A percentile compares a stretch with the other conserved stretches of the same genome.
Conservation (phyloP, 1,140 invertebrate species). For the Drosophila dunni region DNA sequence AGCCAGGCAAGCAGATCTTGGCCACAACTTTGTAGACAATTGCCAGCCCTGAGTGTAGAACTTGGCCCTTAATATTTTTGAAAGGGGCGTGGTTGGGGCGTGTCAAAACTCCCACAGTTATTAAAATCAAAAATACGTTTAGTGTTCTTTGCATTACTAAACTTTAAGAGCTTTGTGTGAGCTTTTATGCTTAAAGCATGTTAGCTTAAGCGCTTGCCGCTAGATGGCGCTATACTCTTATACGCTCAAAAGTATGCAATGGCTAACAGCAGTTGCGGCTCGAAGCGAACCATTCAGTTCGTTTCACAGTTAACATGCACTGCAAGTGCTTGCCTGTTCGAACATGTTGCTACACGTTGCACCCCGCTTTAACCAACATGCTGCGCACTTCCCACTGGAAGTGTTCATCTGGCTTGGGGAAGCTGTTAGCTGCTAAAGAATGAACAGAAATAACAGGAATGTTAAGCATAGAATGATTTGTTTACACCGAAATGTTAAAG, state of each 20-base stretch:
- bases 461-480: background rate
- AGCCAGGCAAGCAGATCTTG: background rate
- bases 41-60: background rate
- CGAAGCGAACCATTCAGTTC: background rate
- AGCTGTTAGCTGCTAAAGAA: conserved; percentile 27
- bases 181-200: background rate
- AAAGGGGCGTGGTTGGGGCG: conserved; percentile 37
- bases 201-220: background rate
- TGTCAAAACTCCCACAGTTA: conserved; percentile 42
- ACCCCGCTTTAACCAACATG: background rate
- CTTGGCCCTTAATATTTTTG: background rate
- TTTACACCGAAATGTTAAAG: background rate
- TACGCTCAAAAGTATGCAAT: conserved; percentile 56
- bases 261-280: background rate
- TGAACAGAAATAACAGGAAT: conserved; percentile 34
- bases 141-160: background rate
- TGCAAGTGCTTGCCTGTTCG: conserved; percentile 2
- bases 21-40: conserved; percentile 60
- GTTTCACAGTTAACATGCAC: background rate
- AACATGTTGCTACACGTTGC: conserved; percentile 5
- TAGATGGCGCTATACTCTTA: conserved; percentile 49
- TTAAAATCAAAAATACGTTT: conserved; percentile 25
- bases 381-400: conserved; percentile 54
- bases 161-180: background rate
- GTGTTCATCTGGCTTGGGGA: conserved; percentile 61